These are phyloP conservation scores for Callaeas wilsoni DNA, from an alignment of 2,113 vertebrate genomes.

Conservation along the genomic window DNA sequence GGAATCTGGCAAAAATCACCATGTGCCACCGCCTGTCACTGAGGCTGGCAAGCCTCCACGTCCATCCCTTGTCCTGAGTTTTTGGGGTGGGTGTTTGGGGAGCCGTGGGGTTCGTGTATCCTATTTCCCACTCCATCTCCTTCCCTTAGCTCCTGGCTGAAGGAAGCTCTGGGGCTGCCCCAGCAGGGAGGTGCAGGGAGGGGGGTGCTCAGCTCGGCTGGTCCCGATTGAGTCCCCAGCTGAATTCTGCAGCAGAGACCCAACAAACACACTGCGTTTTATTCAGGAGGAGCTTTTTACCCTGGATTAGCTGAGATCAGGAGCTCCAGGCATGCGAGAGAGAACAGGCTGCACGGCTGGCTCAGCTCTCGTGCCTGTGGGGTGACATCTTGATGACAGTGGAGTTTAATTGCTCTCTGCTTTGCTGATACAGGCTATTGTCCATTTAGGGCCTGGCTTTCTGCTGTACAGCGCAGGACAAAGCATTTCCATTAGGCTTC, in stretches of 20 bases:
- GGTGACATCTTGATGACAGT: slow-evolving; percentile 43
- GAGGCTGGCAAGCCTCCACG: not conserved
- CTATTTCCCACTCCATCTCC: not conserved
- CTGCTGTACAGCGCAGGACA: not conserved
- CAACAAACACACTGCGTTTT: fast-evolving
- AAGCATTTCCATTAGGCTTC: not conserved
- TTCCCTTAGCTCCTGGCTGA: fast-evolving
- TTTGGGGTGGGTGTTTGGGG: not conserved
- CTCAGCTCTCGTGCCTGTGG: slow-evolving; percentile 36
- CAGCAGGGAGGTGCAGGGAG: not conserved
- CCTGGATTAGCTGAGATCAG: not conserved
- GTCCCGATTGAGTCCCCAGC: fast-evolving
- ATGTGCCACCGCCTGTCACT: fast-evolving
- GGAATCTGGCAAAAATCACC: fast-evolving
- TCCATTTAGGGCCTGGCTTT: not conserved
- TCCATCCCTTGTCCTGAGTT: not conserved
- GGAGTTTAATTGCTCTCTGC: slow-evolving; percentile 23
- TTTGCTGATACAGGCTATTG: slow-evolving; percentile 30
- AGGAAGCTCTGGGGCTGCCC: not conserved
- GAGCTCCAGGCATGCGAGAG: slow-evolving; percentile 2
- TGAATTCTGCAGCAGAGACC: not conserved
- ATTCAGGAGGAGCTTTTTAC: not conserved
- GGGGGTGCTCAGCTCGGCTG: fast-evolving
- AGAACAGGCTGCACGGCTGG: not conserved
- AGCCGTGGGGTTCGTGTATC: not conserved